A percentile compares a stretch with the other conserved stretches of the same genome.
Conservation (phyloP, 2,888 invertebrate genomes). For the Listrodromus nycthemerus region DNA sequence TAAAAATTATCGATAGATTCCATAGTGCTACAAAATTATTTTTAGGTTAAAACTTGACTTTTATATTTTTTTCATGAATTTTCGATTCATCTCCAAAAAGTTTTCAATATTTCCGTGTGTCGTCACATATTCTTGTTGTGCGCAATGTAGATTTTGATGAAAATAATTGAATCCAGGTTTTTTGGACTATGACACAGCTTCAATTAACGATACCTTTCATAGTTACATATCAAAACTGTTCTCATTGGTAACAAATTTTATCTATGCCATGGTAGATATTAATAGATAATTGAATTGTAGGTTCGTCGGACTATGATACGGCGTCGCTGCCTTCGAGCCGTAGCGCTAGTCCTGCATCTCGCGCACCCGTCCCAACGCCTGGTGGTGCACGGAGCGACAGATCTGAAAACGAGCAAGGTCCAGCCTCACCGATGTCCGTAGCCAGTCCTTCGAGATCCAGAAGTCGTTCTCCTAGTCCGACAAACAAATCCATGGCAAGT, state of each 20-base stretch:
- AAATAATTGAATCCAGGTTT: slow-evolving; percentile 78
- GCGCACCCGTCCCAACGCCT: slow-evolving; percentile 78
- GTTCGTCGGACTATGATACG: slow-evolving; percentile 85
- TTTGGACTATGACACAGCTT: slow-evolving; percentile 85
- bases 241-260: too few species aligned
- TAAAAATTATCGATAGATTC: slow-evolving; percentile 6
- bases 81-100: too few species aligned
- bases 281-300: slow-evolving; percentile 68
- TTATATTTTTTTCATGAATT: too few species aligned
- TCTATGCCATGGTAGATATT: not conserved
- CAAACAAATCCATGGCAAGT: slow-evolving; percentile 73
- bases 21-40: not conserved
- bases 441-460: slow-evolving; percentile 73
- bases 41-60: slow-evolving; percentile 50
- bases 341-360: slow-evolving; percentile 83
- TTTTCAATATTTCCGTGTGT: too few species aligned
- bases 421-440: slow-evolving; percentile 71
- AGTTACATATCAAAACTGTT: too few species aligned
- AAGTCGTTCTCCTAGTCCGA: slow-evolving; percentile 76
- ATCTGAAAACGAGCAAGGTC: slow-evolving; percentile 76
- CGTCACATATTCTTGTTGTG: not conserved
- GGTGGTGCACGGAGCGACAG: slow-evolving; percentile 77
- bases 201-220: slow-evolving; percentile 44
- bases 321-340: slow-evolving; percentile 82
- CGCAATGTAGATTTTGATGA: not conserved